Percentiles rank a stretch among this genome's conserved stretches.
Evolutionary conservation across 2,888 invertebrate species (phyloP).

Genomic region (Hoplodrina ambigua): DNA sequence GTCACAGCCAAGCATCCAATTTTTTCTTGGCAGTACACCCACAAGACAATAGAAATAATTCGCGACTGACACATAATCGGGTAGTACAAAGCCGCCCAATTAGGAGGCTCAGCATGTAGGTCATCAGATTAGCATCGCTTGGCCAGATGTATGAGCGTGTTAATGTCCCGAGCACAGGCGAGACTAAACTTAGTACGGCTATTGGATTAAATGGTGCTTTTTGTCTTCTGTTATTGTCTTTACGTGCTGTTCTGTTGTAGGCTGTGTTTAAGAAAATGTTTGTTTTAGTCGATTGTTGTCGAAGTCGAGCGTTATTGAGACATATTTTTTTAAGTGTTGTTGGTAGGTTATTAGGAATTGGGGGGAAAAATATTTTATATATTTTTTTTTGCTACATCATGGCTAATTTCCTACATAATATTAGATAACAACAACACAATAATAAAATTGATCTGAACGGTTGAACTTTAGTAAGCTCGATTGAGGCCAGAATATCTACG

Average conservation of each 20-base stretch:
- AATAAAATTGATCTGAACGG: too few species aligned
- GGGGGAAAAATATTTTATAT: too few species aligned
- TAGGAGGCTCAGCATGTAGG: slow-evolving; percentile 80
- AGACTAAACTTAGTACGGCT: slow-evolving; percentile 56
- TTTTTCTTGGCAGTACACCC: slow-evolving; percentile 29
- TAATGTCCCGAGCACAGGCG: slow-evolving; percentile 81
- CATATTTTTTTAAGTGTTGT: too few species aligned
- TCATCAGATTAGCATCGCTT: slow-evolving; percentile 81
- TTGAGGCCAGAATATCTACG: too few species aligned
- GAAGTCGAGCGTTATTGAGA: too few species aligned
- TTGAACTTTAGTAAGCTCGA: too few species aligned
- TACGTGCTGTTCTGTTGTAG: background rate
- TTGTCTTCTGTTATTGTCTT: slow-evolving; percentile 43
- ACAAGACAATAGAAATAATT: slow-evolving; percentile 55
- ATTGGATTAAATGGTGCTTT: slow-evolving; percentile 46
- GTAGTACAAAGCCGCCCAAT: slow-evolving; percentile 71
- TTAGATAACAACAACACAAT: too few species aligned
- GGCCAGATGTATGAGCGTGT: slow-evolving; percentile 77
- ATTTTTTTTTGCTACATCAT: too few species aligned
- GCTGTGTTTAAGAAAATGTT: background rate
- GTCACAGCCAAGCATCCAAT: background rate
- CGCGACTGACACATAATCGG: slow-evolving; percentile 59
- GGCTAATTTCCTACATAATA: too few species aligned
- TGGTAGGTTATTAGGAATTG: too few species aligned
- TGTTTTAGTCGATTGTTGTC: too few species aligned